Percentiles rank a stretch among this genome's conserved stretches.
Evolutionary conservation across 2,113 vertebrate genomes (phyloP).

Genomic region (Takifugu bimaculatus): DNA sequence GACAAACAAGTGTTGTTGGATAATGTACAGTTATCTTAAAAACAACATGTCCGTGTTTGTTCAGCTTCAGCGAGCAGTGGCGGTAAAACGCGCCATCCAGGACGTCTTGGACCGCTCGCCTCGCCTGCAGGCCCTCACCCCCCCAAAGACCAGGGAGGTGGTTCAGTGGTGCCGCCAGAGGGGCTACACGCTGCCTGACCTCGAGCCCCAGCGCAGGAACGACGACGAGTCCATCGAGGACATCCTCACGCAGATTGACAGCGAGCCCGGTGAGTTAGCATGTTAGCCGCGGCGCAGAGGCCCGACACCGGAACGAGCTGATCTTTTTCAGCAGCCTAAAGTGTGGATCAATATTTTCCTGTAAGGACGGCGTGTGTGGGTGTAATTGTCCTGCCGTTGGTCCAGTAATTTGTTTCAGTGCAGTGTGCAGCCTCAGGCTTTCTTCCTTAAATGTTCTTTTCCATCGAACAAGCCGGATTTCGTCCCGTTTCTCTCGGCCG

Average conservation of each 20-base stretch:
- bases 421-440: constrained; percentile 15
- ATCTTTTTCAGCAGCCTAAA: constrained; percentile 10
- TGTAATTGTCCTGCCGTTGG: constrained; percentile 16
- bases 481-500: not conserved
- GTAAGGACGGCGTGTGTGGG: constrained; percentile 34
- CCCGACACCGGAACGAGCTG: too few species aligned
- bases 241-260: constrained; percentile 94
- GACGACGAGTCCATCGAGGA: constrained; percentile 93
- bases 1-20: too few species aligned
- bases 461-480: not conserved
- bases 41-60: not conserved
- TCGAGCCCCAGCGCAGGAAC: constrained; percentile 73
- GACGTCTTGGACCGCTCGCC: constrained; percentile 87
- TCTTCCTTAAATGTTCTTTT: not conserved
- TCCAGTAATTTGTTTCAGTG: constrained; percentile 13
- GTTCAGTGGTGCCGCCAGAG: constrained; percentile 93
- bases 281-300: not conserved
- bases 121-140: constrained; percentile 81
- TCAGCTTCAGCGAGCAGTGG: constrained; percentile 93
- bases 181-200: constrained; percentile 92
- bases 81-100: constrained; percentile 86
- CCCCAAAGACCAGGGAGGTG: constrained; percentile 89
- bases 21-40: too few species aligned
- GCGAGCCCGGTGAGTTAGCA: constrained; percentile 80
- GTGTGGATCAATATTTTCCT: constrained; percentile 33